Conservation (phyloP, 53 echinoderm and acorn worm species). For the Pentamera pediparva region DNA sequence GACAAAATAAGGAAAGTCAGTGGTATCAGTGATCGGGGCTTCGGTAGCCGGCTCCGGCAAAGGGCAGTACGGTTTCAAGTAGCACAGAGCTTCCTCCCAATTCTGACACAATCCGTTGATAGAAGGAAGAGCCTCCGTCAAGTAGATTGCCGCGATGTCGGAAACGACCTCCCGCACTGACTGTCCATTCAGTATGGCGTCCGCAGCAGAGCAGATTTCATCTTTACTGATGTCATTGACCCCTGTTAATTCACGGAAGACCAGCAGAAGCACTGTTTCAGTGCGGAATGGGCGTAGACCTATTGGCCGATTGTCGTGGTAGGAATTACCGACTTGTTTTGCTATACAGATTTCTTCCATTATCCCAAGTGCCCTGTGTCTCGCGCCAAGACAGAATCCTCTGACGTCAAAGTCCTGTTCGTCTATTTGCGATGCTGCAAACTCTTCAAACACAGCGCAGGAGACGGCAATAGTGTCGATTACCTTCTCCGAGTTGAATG, state of each 20-base stretch:
- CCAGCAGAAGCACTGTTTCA: not conserved
- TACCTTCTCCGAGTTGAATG: not conserved
- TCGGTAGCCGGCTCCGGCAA: not conserved
- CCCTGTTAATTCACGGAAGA: not conserved
- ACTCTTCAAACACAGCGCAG: conserved; percentile 11
- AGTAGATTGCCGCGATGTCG: not conserved
- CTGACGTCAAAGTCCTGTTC: not conserved
- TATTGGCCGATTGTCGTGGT: not conserved
- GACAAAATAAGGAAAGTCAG: not conserved
- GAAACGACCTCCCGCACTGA: not conserved
- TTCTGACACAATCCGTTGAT: not conserved
- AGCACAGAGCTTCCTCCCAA: not conserved
- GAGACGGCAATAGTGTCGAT: conserved; percentile 4
- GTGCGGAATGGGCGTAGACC: not conserved
- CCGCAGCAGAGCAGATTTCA: not conserved
- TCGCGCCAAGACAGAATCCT: not conserved
- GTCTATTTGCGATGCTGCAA: not conserved
- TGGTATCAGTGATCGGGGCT: too few relatives aligned
- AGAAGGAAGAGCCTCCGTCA: not conserved
- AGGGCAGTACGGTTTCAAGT: conserved; percentile 18
- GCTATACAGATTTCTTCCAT: not conserved
- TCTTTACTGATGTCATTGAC: conserved; percentile 6
- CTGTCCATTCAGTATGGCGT: not conserved
- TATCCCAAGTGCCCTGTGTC: not conserved
- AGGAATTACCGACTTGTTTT: not conserved